Evolutionary conservation across 2,888 invertebrate species (phyloP).

Genomic region (Chironomus riparius): DNA sequence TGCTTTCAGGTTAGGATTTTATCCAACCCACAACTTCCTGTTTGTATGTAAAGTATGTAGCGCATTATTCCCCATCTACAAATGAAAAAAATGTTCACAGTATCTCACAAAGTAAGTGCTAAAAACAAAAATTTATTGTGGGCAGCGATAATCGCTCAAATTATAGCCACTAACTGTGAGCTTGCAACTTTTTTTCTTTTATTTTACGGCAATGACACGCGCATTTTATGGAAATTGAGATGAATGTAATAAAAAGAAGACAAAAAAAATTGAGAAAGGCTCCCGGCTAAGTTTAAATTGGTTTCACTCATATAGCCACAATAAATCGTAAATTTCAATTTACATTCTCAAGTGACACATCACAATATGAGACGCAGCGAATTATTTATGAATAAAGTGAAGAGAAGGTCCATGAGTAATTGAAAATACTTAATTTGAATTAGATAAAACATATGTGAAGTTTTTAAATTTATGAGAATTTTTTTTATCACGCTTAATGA

Average conservation of each 20-base stretch:
- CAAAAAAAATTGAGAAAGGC: not conserved
- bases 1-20: no score
- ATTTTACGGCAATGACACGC: constrained; percentile 3
- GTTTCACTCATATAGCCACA: not conserved
- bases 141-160: constrained; percentile 3
- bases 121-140: not conserved
- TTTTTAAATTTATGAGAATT: not conserved
- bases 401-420: not conserved
- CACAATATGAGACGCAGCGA: not conserved
- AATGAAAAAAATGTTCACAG: no score
- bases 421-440: not conserved
- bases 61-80: no score
- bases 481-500: not conserved
- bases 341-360: constrained; percentile 9
- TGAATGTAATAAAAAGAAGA: not conserved
- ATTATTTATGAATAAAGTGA: not conserved
- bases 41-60: no score
- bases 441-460: not conserved
- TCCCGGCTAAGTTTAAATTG: not conserved
- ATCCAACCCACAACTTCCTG: no score
- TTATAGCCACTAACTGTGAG: constrained; percentile 6
- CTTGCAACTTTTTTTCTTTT: not conserved
- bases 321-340: constrained; percentile 12
- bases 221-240: not conserved
- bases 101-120: no score